A percentile compares a stretch with the other conserved stretches of the same genome.
Conservation (phyloP, 2,113 vertebrate species). For the Macroglossus sobrinus region DNA sequence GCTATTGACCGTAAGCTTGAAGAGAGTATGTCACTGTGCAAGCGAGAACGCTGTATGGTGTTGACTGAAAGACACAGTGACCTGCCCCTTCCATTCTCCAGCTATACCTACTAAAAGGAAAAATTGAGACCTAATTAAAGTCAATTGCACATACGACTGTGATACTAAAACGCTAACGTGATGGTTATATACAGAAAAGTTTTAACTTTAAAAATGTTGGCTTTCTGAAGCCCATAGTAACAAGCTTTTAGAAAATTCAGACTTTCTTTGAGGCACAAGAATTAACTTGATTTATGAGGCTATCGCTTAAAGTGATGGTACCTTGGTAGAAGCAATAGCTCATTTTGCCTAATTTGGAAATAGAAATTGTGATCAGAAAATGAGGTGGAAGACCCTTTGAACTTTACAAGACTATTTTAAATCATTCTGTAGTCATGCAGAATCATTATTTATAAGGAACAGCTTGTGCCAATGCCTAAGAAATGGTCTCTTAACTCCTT, state of each 20-base stretch:
- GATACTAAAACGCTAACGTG: background rate
- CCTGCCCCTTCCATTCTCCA: background rate
- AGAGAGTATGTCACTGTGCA: background rate
- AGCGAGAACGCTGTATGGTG: background rate
- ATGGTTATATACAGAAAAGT: background rate
- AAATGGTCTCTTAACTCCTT: background rate
- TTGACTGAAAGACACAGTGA: background rate
- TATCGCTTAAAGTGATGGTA: background rate
- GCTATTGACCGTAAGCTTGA: background rate
- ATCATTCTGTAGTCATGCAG: background rate
- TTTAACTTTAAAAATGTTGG: background rate
- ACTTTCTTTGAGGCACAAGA: background rate
- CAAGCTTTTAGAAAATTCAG: background rate
- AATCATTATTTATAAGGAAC: background rate
- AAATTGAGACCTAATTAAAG: background rate
- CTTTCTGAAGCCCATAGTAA: background rate
- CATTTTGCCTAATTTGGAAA: background rate
- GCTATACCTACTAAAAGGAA: background rate
- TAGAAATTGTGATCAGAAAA: conserved; percentile 8
- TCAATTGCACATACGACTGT: background rate
- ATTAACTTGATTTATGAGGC: background rate
- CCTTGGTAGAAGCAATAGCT: background rate
- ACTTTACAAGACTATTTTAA: background rate
- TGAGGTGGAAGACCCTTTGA: background rate
- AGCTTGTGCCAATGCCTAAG: background rate